Conservation (phyloP, 1,140 invertebrate genomes). For the Ceratitis capitata region DNA sequence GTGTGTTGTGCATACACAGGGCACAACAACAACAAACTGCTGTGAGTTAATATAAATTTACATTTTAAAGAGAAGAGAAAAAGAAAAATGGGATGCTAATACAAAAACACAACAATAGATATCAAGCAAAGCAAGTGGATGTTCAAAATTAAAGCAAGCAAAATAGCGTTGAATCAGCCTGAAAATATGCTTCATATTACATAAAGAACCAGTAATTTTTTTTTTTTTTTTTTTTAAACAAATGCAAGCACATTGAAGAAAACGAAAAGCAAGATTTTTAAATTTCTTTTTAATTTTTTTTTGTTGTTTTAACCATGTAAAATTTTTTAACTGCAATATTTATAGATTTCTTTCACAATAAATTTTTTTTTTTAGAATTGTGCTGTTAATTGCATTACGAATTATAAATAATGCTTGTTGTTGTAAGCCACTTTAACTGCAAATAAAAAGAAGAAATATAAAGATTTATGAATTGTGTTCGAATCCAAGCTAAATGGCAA, state of each 20-base stretch:
- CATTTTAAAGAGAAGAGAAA: neutral
- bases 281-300: conserved; percentile 20
- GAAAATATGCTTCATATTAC: neutral
- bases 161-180: neutral
- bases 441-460: too few relatives aligned
- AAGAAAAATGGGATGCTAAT: neutral
- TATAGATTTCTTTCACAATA: neutral
- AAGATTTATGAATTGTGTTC: too few relatives aligned
- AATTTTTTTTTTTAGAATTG: conserved; percentile 37
- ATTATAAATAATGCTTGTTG: neutral
- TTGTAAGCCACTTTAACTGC: conserved; percentile 38
- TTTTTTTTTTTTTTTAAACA: neutral
- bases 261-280: conserved; percentile 38
- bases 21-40: neutral
- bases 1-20: neutral
- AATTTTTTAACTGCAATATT: neutral
- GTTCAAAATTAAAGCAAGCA: too few relatives aligned
- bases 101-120: neutral
- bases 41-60: conserved; percentile 27
- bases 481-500: too few relatives aligned
- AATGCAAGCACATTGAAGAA: conserved; percentile 22
- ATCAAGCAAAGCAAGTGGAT: neutral
- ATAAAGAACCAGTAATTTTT: conserved; percentile 34
- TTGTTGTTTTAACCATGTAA: too few relatives aligned
- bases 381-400: too few relatives aligned